phyloP scores from a whole-genome alignment of 2,797 vertebrate genomes.

The Schizopygopsis pylzovi region DNA sequence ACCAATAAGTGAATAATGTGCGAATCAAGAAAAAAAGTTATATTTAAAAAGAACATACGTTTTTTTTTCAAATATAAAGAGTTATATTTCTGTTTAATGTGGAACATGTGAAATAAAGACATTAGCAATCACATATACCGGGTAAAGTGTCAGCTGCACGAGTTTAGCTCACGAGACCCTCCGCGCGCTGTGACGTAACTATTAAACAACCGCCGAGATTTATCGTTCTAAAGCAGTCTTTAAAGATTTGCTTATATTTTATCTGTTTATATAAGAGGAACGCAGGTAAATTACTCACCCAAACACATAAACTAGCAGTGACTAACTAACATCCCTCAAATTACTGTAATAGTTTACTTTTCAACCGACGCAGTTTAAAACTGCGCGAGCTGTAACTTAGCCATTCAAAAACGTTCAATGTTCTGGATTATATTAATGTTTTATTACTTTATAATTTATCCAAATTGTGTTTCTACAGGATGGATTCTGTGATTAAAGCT shows the following conservation, averaged over 20 bases:
- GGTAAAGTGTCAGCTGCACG: conserved; percentile 1
- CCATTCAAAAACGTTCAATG: not conserved
- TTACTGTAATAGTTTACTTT: not conserved
- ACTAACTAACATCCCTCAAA: not conserved
- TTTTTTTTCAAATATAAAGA: not conserved
- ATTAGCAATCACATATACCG: not conserved
- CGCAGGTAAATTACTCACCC: not conserved
- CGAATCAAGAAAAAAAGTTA: no score
- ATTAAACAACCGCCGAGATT: not conserved
- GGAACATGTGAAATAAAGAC: not conserved
- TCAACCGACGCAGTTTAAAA: not conserved
- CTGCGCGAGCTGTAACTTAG: not conserved
- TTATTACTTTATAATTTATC: not conserved
- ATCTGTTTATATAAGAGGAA: not conserved
- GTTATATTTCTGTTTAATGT: not conserved
- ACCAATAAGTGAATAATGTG: not conserved
- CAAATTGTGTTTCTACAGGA: conserved; percentile 72
- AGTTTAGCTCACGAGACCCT: conserved; percentile 23
- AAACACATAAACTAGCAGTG: not conserved
- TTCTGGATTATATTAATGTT: not conserved
- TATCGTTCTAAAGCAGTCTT: not conserved
- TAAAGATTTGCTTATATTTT: not conserved
- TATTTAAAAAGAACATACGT: not conserved
- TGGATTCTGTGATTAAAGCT: conserved; percentile 88
- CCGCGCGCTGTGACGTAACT: not conserved